These are phyloP conservation scores for Ariolimax columbianus DNA, from an alignment of 2,888 invertebrate genomes.

Conservation along the genomic window DNA sequence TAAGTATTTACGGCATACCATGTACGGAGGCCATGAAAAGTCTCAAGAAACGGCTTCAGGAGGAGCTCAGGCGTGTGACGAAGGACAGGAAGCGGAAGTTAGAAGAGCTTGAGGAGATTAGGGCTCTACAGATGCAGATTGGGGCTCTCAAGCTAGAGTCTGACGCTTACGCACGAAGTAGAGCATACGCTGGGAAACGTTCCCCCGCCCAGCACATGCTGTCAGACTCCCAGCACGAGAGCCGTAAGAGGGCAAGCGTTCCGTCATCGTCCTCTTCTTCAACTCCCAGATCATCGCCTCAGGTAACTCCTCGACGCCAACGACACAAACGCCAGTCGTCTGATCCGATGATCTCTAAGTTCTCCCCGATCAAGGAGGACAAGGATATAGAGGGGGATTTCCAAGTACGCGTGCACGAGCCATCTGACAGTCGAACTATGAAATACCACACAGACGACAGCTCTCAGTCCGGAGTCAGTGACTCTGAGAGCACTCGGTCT, in stretches of 20 bases:
- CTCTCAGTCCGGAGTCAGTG: slow-evolving; percentile 73
- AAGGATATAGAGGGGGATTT: slow-evolving; percentile 79
- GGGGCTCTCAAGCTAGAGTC: slow-evolving; percentile 69
- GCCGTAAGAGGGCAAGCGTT: slow-evolving; percentile 57
- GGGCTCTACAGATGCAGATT: slow-evolving; percentile 74
- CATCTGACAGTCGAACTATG: slow-evolving; percentile 41
- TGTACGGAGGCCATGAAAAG: slow-evolving; percentile 77
- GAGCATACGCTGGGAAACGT: slow-evolving; percentile 53
- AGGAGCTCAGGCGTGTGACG: slow-evolving; percentile 80
- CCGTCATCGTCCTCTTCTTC: slow-evolving; percentile 56
- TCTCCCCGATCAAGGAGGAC: slow-evolving; percentile 81
- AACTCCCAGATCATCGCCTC: slow-evolving; percentile 72
- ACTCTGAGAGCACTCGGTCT: slow-evolving; percentile 73
- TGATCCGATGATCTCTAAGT: slow-evolving; percentile 81
- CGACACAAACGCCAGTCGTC: slow-evolving; percentile 81
- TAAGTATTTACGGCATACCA: slow-evolving; percentile 74
- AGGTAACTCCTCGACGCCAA: slow-evolving; percentile 73
- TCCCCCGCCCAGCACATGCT: slow-evolving; percentile 45
- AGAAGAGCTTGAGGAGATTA: slow-evolving; percentile 79
- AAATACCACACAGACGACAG: slow-evolving; percentile 70
- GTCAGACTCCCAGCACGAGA: slow-evolving; percentile 53
- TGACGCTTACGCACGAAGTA: slow-evolving; percentile 56
- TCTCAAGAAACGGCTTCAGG: slow-evolving; percentile 78
- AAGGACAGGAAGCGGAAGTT: slow-evolving; percentile 77
- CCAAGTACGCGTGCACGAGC: slow-evolving; percentile 62